phyloP scores from a whole-genome alignment of 2,113 vertebrate species.

The Takifugu bimaculatus region DNA sequence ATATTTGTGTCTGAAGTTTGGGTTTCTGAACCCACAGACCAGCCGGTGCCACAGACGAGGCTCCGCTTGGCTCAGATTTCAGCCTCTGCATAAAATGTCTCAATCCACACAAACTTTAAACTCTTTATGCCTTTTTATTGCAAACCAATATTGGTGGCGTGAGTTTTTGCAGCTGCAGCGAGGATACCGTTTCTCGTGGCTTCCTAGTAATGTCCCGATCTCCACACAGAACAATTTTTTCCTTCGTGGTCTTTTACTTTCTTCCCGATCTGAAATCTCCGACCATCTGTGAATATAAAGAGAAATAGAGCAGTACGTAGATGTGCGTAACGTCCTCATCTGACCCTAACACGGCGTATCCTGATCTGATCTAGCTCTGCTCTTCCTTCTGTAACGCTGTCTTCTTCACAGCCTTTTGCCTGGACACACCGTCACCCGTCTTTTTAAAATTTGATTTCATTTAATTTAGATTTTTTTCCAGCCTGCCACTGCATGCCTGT shows the following conservation, averaged over 20 bases:
- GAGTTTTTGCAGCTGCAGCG: background rate
- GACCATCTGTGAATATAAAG: constrained; percentile 34
- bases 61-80: background rate
- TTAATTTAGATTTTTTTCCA: background rate
- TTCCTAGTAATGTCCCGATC: constrained; percentile 24
- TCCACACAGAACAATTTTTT: constrained; percentile 41
- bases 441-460: constrained; percentile 30
- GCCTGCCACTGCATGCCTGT: constrained; percentile 66
- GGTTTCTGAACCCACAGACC: background rate
- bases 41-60: no score
- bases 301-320: constrained; percentile 36
- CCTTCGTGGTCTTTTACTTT: constrained; percentile 45
- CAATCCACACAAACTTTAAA: no score
- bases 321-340: constrained; percentile 40
- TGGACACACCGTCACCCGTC: constrained; percentile 46
- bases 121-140: no score
- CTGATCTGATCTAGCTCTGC: constrained; percentile 49
- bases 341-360: constrained; percentile 40
- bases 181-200: constrained; percentile 47
- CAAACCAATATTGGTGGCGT: no score
- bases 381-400: constrained; percentile 52
- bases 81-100: background rate
- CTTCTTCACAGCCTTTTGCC: constrained; percentile 66
- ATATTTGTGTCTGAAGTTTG: background rate
- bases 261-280: constrained; percentile 30